These are phyloP conservation scores for Agrochola macilenta DNA, from an alignment of 2,888 invertebrate genomes.

Conservation along the genomic window DNA sequence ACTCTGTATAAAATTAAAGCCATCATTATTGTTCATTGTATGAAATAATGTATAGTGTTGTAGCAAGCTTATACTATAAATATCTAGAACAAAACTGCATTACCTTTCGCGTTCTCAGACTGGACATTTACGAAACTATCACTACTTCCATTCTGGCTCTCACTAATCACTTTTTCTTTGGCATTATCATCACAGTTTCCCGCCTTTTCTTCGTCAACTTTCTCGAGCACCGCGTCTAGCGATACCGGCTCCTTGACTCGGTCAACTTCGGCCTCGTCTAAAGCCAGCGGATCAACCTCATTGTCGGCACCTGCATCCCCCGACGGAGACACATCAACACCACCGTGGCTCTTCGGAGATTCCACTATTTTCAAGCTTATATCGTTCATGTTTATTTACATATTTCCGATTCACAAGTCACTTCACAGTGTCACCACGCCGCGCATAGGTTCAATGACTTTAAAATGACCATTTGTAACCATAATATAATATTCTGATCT, in stretches of 20 bases:
- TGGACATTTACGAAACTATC: constrained; percentile 69
- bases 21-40: not conserved
- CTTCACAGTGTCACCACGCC: constrained; percentile 84
- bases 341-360: constrained; percentile 83
- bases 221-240: constrained; percentile 69
- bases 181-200: constrained; percentile 88
- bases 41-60: not conserved
- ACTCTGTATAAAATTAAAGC: not conserved
- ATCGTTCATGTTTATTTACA: constrained; percentile 91
- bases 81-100: not conserved
- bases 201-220: constrained; percentile 73
- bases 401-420: constrained; percentile 87
- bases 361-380: constrained; percentile 87
- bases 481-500: constrained; percentile 72
- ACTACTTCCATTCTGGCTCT: constrained; percentile 73
- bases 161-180: constrained; percentile 85
- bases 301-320: constrained; percentile 76
- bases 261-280: constrained; percentile 77
- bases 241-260: constrained; percentile 71
- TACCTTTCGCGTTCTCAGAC: constrained; percentile 73
- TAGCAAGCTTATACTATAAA: not conserved
- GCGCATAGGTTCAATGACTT: constrained; percentile 85
- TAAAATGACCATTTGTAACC: constrained; percentile 76
- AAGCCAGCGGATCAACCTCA: constrained; percentile 85
- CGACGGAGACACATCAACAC: constrained; percentile 76